A percentile compares a stretch with the other conserved stretches of the same genome.
Evolutionary conservation across 1,140 invertebrate genomes (phyloP).

Genomic region (Aplysia californica): DNA sequence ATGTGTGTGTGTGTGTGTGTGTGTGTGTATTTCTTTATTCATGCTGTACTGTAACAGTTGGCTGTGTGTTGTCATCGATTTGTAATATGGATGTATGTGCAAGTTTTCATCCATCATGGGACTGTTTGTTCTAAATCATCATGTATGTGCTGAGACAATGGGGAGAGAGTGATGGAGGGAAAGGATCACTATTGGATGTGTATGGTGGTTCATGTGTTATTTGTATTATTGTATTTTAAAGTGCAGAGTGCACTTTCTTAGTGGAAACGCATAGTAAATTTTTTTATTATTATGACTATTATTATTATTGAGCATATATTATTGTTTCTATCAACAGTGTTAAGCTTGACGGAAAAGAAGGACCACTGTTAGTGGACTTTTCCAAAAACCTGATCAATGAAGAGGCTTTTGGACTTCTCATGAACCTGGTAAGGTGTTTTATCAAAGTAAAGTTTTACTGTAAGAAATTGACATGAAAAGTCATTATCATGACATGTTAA

Average conservation of each 20-base stretch:
- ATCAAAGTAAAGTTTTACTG: neutral
- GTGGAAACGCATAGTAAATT: neutral
- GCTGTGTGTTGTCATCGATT: too few species aligned
- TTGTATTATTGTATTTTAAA: neutral
- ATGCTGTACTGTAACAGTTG: too few species aligned
- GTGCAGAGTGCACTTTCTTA: neutral
- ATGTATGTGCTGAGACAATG: too few species aligned
- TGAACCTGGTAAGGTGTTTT: constrained; percentile 77
- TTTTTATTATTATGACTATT: neutral
- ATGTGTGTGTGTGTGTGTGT: too few species aligned
- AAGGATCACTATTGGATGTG: too few species aligned
- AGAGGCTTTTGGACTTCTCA: constrained; percentile 78
- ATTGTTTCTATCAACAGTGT: constrained; percentile 70
- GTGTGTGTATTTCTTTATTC: too few species aligned
- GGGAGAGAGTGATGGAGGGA: too few species aligned
- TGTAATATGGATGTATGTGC: too few species aligned
- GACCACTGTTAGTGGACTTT: constrained; percentile 92
- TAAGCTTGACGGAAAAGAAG: constrained; percentile 79
- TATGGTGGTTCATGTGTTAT: too few species aligned
- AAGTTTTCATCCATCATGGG: too few species aligned
- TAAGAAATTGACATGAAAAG: neutral
- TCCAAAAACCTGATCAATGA: constrained; percentile 95
- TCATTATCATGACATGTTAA: neutral
- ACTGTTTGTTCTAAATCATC: too few species aligned
- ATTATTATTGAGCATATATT: constrained; percentile 7